Conservation (phyloP, 2,797 vertebrate species). For the Tokudaia tokunoshimensis region DNA sequence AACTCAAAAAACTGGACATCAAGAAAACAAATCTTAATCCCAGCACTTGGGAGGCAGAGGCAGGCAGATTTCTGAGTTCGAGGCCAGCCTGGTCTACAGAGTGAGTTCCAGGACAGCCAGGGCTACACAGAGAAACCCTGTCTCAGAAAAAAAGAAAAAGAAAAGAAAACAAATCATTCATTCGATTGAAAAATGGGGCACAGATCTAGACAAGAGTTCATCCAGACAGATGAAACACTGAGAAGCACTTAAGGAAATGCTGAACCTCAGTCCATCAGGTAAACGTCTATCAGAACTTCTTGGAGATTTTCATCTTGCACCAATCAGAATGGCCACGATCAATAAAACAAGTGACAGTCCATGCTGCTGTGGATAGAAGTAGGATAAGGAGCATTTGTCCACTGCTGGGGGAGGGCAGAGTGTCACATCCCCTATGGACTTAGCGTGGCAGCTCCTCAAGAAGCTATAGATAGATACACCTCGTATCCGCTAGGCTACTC, state of each 20-base stretch:
- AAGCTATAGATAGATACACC: not conserved
- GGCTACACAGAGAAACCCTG: no score
- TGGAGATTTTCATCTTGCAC: not conserved
- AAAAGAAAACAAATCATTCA: not conserved
- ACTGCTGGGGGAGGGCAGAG: not conserved
- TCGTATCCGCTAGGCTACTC: no score
- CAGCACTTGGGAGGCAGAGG: no score
- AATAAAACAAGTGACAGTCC: not conserved
- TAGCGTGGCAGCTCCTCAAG: not conserved
- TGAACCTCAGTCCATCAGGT: not conserved
- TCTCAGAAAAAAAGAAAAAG: no score
- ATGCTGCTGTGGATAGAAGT: no score
- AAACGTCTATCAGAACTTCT: not conserved
- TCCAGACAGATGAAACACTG: not conserved
- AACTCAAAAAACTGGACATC: not conserved
- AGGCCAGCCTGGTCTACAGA: no score
- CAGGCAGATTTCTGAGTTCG: no score
- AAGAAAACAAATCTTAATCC: not conserved
- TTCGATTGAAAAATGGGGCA: not conserved
- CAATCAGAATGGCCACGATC: not conserved
- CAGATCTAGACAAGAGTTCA: not conserved
- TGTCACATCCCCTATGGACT: not conserved
- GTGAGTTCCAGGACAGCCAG: no score
- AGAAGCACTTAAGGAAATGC: not conserved
- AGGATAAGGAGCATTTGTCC: not conserved